Percentiles rank a stretch among this genome's conserved stretches.
Conservation (phyloP, 1,140 invertebrate species). For the Apocrypta bakeri region DNA sequence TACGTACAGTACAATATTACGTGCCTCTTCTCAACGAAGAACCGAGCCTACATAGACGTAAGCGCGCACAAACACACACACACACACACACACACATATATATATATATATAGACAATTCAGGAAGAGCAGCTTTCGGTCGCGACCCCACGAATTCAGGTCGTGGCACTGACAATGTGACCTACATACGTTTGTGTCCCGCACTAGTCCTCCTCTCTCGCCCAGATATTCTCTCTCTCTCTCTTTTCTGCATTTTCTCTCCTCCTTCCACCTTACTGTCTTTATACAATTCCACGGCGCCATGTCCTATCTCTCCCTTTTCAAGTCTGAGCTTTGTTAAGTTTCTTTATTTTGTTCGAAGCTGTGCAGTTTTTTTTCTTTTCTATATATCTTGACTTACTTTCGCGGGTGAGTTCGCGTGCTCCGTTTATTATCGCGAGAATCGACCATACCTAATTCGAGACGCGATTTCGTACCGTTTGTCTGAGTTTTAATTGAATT, state of each 20-base stretch:
- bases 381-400: slow-evolving; percentile 34
- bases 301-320: slow-evolving; percentile 9
- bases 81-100: too few relatives aligned
- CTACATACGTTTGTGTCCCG: slow-evolving; percentile 59
- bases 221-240: slow-evolving; percentile 46
- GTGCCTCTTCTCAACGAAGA: too few relatives aligned
- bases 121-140: slow-evolving; percentile 55
- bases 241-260: slow-evolving; percentile 47
- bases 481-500: slow-evolving; percentile 19
- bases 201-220: slow-evolving; percentile 34
- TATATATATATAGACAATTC: too few relatives aligned
- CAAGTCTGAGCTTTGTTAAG: slow-evolving; percentile 29
- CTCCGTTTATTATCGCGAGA: not conserved
- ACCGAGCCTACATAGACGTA: too few relatives aligned
- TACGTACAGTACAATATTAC: too few relatives aligned
- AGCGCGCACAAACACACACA: too few relatives aligned
- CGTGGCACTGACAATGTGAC: slow-evolving; percentile 66
- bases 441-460: not conserved
- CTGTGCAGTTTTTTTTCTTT: not conserved
- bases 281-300: slow-evolving; percentile 15
- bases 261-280: slow-evolving; percentile 22
- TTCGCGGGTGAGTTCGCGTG: not conserved
- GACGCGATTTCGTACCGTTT: too few relatives aligned
- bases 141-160: slow-evolving; percentile 56
- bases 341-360: not conserved